Base-by-base conservation (phyloP, 2,113 vertebrate genomes). In the Pogona vitticeps region DNA sequence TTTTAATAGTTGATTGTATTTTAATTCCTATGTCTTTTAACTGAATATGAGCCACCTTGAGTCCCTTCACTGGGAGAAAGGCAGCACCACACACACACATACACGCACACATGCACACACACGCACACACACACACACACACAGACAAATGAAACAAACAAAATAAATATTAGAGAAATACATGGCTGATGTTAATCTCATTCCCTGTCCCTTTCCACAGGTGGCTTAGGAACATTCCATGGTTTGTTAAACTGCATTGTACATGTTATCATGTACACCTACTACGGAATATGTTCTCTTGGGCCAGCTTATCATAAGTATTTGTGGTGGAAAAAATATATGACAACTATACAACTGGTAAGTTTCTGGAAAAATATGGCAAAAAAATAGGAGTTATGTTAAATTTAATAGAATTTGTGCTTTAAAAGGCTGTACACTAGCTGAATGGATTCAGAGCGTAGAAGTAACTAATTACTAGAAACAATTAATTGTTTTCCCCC, bases 281-380 rank as follows among this genome's bases (percentile, higher is more conserved):
- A 99, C 85, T 99, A 99, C 0, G 98, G 98, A 38, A 91, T 99
- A 36, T 98, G 97, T 89, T 98, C 98, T 3, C 4, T 99, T 97
- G 98, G 99, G 75, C 98, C 98, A 77, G 94, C 94, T 33, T 99
- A 97, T 94, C 96, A 98, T 91, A 98, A 98, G 92, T 99, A 97
- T 86, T 92, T 99, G 81, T 99, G 98, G 99, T 99, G 99, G 99
- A 99, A 99, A 95, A 99, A 99, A 83, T 95, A 99, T 93, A 96
- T 99, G 94, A 99, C 99, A 6, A 96, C 97, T 82, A 97, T 99
- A 90, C 99, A 99, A 91, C 97, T 99, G 91, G 98, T 99, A 93
- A 89, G 98, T 89, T 67, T 71, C 31, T 21, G 42, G 81, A 75
- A 52, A 12, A 3, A 52, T 61, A 18, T 28, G 20, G 6, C 9